These are phyloP conservation scores for Liopterus haemorrhoidalis DNA, from an alignment of 2,888 invertebrate species.

Conservation along the genomic window DNA sequence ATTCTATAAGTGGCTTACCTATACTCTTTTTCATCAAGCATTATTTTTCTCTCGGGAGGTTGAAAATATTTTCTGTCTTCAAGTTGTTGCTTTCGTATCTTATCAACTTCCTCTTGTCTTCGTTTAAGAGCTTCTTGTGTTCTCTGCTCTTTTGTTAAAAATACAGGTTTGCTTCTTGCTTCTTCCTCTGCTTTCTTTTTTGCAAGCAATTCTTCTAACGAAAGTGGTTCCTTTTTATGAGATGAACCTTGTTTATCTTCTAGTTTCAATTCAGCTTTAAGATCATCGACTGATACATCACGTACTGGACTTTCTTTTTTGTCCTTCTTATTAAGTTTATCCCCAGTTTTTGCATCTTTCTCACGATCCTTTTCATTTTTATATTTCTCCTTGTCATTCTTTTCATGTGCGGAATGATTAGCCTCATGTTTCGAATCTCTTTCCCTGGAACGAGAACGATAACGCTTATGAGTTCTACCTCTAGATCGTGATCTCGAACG, in stretches of 20 bases:
- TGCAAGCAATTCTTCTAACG: slow-evolving; percentile 89
- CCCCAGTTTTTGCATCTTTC: slow-evolving; percentile 33
- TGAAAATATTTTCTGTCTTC: slow-evolving; percentile 50
- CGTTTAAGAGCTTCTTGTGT: slow-evolving; percentile 82
- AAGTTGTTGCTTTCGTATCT: slow-evolving; percentile 65
- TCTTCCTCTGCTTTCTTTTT: slow-evolving; percentile 96
- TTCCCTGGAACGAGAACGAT: slow-evolving; percentile 41
- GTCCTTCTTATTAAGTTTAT: slow-evolving; percentile 45
- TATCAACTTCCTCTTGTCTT: slow-evolving; percentile 83
- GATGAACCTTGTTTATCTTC: slow-evolving; percentile 33
- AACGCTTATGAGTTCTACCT: slow-evolving; percentile 38
- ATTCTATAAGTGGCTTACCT: too few species aligned
- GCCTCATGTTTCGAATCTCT: slow-evolving; percentile 36
- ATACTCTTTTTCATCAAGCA: slow-evolving; percentile 40
- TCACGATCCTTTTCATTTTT: slow-evolving; percentile 23
- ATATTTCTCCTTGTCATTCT: slow-evolving; percentile 31
- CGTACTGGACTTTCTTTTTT: slow-evolving; percentile 41
- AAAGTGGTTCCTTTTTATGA: slow-evolving; percentile 76
- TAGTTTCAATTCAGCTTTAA: slow-evolving; percentile 34
- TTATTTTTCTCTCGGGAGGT: slow-evolving; percentile 29
- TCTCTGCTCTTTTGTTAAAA: slow-evolving; percentile 93
- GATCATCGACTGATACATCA: too few species aligned
- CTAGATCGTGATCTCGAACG: slow-evolving; percentile 44
- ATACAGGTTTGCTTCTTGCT: slow-evolving; percentile 92
- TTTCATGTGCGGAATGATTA: slow-evolving; percentile 33